Evolutionary conservation across 2,888 invertebrate genomes (phyloP).

Genomic region (Tipula helvola): DNA sequence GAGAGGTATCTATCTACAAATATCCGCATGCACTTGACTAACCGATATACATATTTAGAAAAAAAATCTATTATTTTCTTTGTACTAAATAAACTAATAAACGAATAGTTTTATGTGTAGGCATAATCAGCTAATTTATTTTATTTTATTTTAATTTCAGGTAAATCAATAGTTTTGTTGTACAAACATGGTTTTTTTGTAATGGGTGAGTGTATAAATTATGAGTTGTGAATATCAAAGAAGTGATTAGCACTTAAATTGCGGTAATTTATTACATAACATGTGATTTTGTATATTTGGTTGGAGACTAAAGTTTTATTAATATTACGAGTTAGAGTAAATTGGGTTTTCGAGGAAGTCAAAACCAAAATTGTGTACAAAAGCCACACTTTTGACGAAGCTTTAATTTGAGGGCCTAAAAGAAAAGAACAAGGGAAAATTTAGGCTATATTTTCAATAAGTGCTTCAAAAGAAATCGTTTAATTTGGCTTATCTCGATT

Average conservation of each 20-base stretch:
- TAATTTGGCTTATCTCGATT: too few species aligned
- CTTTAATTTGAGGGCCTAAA: too few species aligned
- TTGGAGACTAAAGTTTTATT: too few species aligned
- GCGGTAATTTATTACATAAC: not conserved
- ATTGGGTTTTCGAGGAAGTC: too few species aligned
- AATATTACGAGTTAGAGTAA: too few species aligned
- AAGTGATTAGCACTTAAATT: not conserved
- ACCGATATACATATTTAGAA: not conserved
- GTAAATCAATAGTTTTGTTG: not conserved
- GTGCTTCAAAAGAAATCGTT: too few species aligned
- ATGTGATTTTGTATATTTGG: not conserved
- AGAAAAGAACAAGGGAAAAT: too few species aligned
- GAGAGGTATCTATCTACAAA: too few species aligned
- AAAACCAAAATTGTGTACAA: too few species aligned
- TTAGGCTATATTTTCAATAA: too few species aligned
- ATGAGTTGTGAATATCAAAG: not conserved
- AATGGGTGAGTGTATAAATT: not conserved
- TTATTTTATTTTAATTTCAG: not conserved
- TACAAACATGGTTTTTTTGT: not conserved
- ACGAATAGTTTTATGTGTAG: not conserved
- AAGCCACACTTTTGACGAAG: too few species aligned
- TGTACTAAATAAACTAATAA: not conserved
- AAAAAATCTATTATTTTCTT: not conserved
- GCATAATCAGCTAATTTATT: not conserved
- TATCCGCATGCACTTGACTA: too few species aligned